Base-by-base conservation (phyloP, 1,140 invertebrate species). In the Heliconius melpomene region DNA sequence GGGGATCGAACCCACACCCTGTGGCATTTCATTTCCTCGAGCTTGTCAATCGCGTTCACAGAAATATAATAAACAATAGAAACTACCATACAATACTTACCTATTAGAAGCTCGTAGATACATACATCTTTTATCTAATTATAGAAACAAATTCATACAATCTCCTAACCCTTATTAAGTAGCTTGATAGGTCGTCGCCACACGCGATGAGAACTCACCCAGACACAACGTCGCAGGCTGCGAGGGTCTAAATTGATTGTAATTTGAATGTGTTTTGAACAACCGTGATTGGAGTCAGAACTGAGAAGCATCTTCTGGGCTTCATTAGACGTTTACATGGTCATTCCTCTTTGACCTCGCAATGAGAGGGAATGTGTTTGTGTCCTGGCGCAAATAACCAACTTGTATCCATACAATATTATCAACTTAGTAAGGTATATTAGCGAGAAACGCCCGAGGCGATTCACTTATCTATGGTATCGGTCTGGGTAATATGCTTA, bases 281-380 rank as follows among this genome's bases (percentile, higher is more conserved):
- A 89, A 88, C 90, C 89, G 88, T 92, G 92, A 93, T 94, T 92
- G 86, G 86, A 94, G 88, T 90, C 79, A 86, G 84, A 85, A 94
- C 88, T 90, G 79, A 86, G 84, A 85, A 89, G 87, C 87, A 86
- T 91, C 89, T 89, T 87, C 91, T 88, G 87, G 83, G 87, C 90
- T 90, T 90, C 89, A 90, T 93, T 90, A 90, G 85, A 81, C 85
- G 86, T 87, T 90, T 86, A 89, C 90, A 85, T 94, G 92, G 92
- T 94, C 93, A 93, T 94, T 94, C 93, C 90, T 90, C 93, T 89
- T 85, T 94, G 93, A 93, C 91, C 91, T 87, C 88, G 80, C 84
- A 81, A 84, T 79, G 80, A 87, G 85, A 85, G 81, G 82, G 81
- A 78, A 83, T 85, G 83, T 85, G 82, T 86, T 82, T 85, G 83